These are phyloP conservation scores for Pterophyllum scalare DNA, from an alignment of 2,113 vertebrate genomes.

Conservation along the genomic window DNA sequence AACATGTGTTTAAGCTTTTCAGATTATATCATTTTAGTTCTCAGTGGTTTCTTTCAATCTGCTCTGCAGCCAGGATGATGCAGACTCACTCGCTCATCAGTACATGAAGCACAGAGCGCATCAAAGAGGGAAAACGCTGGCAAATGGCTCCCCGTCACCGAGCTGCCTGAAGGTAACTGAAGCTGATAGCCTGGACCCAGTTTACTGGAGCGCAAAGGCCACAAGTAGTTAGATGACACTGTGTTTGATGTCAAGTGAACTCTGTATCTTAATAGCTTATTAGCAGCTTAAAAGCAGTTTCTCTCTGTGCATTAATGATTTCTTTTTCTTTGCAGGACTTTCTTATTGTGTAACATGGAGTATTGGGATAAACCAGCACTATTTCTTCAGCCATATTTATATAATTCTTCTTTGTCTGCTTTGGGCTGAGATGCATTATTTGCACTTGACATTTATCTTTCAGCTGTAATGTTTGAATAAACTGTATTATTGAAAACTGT, in stretches of 20 bases:
- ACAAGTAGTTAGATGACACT: background rate
- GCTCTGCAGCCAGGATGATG: constrained; percentile 84
- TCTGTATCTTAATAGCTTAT: background rate
- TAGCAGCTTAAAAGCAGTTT: background rate
- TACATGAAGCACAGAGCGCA: constrained; percentile 76
- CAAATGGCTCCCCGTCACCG: constrained; percentile 47
- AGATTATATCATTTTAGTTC: background rate
- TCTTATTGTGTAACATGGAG: constrained; percentile 48
- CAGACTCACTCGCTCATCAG: constrained; percentile 81
- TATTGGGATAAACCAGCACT: constrained; percentile 23
- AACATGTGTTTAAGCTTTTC: background rate
- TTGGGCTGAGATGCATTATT: constrained; percentile 37
- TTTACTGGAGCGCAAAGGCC: background rate
- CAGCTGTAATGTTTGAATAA: constrained; percentile 38
- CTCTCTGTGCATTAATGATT: background rate
- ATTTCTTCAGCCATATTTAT: constrained; percentile 17
- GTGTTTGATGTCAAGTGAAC: background rate
- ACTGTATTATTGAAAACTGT: background rate
- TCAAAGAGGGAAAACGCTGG: constrained; percentile 64
- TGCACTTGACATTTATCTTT: constrained; percentile 39
- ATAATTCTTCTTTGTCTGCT: background rate
- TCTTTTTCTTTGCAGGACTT: constrained; percentile 67
- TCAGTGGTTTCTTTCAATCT: background rate
- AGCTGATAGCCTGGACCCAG: background rate
- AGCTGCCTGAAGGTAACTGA: constrained; percentile 83